Evolutionary conservation across 2,888 invertebrate species (phyloP).

Genomic region (Agapostemon virescens): DNA sequence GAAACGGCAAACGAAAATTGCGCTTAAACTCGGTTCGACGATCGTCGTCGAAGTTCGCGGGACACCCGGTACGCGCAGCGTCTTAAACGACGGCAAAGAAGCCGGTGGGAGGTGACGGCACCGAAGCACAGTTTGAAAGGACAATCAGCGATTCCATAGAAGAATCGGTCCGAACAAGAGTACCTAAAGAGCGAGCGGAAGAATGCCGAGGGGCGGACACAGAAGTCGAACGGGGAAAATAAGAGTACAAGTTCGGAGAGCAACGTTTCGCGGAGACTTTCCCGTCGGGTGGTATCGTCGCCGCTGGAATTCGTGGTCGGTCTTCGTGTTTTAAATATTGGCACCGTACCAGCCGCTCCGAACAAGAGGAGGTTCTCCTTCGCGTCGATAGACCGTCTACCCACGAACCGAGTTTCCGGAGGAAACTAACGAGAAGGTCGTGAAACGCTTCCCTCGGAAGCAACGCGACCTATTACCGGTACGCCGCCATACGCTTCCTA

Average conservation of each 20-base stretch:
- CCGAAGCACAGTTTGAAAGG: slow-evolving; percentile 17
- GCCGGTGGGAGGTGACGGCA: slow-evolving; percentile 9
- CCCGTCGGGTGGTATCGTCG: not conserved
- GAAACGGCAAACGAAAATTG: too few relatives aligned
- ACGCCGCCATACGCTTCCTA: not conserved
- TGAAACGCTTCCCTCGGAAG: not conserved
- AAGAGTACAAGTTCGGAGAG: not conserved
- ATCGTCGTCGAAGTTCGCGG: too few relatives aligned
- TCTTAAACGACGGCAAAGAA: slow-evolving; percentile 25
- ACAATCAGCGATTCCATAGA: slow-evolving; percentile 60
- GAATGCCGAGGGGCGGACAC: not conserved
- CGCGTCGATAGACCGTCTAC: not conserved
- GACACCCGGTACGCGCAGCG: too few relatives aligned
- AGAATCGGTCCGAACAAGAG: slow-evolving; percentile 41
- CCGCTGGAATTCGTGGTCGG: not conserved
- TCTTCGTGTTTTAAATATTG: slow-evolving; percentile 8
- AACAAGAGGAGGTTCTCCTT: not conserved
- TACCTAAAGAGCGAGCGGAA: slow-evolving; percentile 25
- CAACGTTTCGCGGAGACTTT: not conserved
- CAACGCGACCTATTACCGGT: slow-evolving; percentile 18
- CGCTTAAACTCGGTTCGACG: too few relatives aligned
- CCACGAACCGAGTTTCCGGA: not conserved
- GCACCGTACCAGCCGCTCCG: not conserved
- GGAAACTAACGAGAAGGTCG: not conserved
- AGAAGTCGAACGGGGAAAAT: slow-evolving; percentile 8